phyloP scores from a whole-genome alignment of 1,140 invertebrate species.

The Drosophila sp. region DNA sequence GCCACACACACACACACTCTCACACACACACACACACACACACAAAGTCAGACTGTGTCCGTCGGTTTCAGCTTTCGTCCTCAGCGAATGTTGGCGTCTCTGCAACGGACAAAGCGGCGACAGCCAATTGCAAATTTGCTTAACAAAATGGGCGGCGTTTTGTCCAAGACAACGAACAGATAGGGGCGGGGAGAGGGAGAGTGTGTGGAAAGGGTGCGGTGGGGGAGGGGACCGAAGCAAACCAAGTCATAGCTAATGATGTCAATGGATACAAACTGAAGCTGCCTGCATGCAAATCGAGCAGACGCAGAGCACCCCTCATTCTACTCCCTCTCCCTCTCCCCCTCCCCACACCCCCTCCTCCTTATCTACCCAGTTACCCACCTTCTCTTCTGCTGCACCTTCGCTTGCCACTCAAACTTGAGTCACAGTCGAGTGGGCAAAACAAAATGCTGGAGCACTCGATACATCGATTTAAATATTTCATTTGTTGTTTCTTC shows the following conservation, averaged over 20 bases:
- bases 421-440: slow-evolving; percentile 48
- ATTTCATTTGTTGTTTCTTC: slow-evolving; percentile 7
- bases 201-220: not conserved
- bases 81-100: slow-evolving; percentile 24
- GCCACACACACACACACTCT: slow-evolving; percentile 1
- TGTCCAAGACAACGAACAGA: slow-evolving; percentile 4
- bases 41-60: slow-evolving; percentile 1
- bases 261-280: slow-evolving; percentile 6
- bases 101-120: slow-evolving; percentile 24
- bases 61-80: slow-evolving; percentile 12
- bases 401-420: too few species aligned
- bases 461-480: slow-evolving; percentile 27
- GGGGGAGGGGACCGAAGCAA: slow-evolving; percentile 1
- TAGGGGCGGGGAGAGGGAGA: too few species aligned
- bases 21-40: slow-evolving; percentile 9
- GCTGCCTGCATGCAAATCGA: slow-evolving; percentile 45
- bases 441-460: slow-evolving; percentile 34
- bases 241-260: slow-evolving; percentile 36
- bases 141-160: slow-evolving; percentile 77
- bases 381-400: not conserved
- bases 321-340: too few species aligned
- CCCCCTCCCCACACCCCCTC: too few species aligned
- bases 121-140: slow-evolving; percentile 80
- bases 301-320: slow-evolving; percentile 2
- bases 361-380: too few species aligned